Evolutionary conservation across 2,113 vertebrate genomes (phyloP).

Genomic region (Aptenodytes patagonicus): DNA sequence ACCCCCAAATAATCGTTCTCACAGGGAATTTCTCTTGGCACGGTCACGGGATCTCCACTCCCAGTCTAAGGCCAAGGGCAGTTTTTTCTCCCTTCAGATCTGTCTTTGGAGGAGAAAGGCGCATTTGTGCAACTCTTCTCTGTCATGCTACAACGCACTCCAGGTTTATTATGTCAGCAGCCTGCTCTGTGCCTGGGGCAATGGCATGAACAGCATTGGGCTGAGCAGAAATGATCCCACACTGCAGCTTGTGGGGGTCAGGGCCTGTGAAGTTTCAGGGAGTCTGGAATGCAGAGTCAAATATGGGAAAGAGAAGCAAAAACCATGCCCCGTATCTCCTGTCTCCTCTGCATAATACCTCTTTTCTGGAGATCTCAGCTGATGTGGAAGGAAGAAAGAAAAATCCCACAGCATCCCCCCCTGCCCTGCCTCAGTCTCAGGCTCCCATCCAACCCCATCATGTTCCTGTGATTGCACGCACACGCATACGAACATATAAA

Average conservation of each 20-base stretch:
- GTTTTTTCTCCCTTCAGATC: not conserved
- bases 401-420: not conserved
- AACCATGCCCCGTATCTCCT: not conserved
- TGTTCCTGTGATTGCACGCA: not conserved
- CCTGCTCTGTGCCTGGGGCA: not conserved
- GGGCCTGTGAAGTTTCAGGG: not conserved
- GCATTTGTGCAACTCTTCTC: not conserved
- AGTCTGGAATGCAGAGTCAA: not conserved
- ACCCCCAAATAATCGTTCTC: not conserved
- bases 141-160: not conserved
- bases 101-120: not conserved
- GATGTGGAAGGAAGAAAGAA: not conserved
- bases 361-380: not conserved
- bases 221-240: not conserved
- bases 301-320: not conserved
- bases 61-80: not conserved
- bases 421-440: not conserved
- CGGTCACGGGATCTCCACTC: too few relatives aligned
- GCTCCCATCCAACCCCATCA: not conserved
- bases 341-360: not conserved
- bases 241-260: not conserved
- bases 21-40: not conserved
- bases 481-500: not conserved
- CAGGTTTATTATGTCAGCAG: not conserved
- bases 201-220: not conserved